Base-by-base conservation (phyloP, 2,888 invertebrate genomes). In the Andrena bucephala region DNA sequence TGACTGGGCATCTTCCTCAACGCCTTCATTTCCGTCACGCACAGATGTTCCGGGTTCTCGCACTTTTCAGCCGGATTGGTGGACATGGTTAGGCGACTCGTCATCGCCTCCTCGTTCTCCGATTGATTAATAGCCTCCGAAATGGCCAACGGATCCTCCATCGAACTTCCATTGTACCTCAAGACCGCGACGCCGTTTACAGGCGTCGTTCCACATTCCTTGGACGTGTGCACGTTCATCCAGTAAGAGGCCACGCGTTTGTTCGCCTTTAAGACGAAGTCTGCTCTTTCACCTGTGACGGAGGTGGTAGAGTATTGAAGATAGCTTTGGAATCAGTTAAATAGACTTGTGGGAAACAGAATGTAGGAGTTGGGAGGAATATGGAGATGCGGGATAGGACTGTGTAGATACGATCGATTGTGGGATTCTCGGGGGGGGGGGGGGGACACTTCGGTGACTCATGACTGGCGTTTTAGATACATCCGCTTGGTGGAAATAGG, bases 261-360 rank as follows among this genome's bases (percentile, higher is more conserved):
- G 88, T 95, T 95, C 13, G 97, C 96, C 73, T 95, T 95, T 74
- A 98, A 88, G 71, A 97, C 95, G 88, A 97, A 96, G 93, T 97
- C 97, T 10, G 96, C 95, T 70, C 97, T 95, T 93, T 98, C 97
- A 2, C 97, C 97, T 91, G 65, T 16, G 29, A 60, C 5, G 57
- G 69, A 68, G n/a, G 50, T 33, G 8, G 5, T 10, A 7, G 2
- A 59, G 16, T 16, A 42, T 42, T 16, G 42, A 16, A 36, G 36
- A 20, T 36, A 36, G 10, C 36, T 36, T 10, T 36, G 7, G 36
- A 36, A 36, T 36, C 36, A 36, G 10, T 2, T 10, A 16, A 42
- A 42, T 42, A 42, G 5, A 42, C 4, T 42, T 42, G 42, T 4
- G 42, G 16, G 42, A 16, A 42, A 42, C 16, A 16, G 42, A 42